A percentile compares a stretch with the other conserved stretches of the same genome.
These are phyloP conservation scores for Cirrhinus mrigala DNA, from an alignment of 2,797 vertebrate genomes.

Conservation along the genomic window DNA sequence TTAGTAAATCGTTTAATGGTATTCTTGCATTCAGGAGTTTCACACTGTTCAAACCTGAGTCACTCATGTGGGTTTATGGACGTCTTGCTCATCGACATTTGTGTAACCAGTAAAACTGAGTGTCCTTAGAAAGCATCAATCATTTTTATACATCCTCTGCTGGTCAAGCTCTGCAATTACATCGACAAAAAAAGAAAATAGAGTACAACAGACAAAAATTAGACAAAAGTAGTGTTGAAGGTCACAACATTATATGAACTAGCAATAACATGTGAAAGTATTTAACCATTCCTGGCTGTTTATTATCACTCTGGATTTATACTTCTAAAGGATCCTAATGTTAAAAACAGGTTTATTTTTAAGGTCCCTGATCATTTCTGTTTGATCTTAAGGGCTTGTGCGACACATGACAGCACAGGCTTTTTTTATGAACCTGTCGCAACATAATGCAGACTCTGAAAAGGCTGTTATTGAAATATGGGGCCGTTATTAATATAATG, in stretches of 20 bases:
- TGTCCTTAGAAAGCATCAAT: conserved; percentile 23
- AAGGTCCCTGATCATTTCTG: not conserved
- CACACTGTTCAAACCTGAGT: not conserved
- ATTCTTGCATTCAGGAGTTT: not conserved
- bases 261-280: not conserved
- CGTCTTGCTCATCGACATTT: conserved; percentile 11
- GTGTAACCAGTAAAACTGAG: not conserved
- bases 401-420: not conserved
- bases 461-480: conserved; percentile 3
- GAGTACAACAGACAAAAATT: not conserved
- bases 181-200: conserved; percentile 12
- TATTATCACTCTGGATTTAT: not conserved
- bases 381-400: not conserved
- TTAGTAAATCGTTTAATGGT: not conserved
- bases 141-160: conserved; percentile 58
- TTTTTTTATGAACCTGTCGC: not conserved
- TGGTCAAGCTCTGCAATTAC: conserved; percentile 51
- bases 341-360: conserved; percentile 10
- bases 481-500: not conserved
- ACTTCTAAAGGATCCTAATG: conserved; percentile 6
- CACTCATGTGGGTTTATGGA: conserved; percentile 10
- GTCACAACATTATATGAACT: conserved; percentile 3
- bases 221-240: not conserved
- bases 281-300: not conserved
- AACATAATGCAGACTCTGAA: not conserved